phyloP scores from a whole-genome alignment of 2,113 vertebrate species.

The Brachypodius melanocephalos region DNA sequence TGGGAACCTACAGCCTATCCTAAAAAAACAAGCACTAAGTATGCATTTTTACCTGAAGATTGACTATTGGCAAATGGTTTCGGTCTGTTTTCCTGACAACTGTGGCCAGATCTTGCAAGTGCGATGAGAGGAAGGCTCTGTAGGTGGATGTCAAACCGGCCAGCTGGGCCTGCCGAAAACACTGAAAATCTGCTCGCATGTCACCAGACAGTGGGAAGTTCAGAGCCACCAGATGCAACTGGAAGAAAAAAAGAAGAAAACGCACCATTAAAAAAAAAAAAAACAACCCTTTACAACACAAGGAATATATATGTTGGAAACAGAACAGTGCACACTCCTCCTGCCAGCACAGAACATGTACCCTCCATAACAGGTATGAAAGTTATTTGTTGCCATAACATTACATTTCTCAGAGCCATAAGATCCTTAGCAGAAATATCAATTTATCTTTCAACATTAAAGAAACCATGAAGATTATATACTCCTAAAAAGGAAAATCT shows the following conservation, averaged over 20 bases:
- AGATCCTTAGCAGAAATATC: neutral
- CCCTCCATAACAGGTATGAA: neutral
- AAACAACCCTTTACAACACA: neutral
- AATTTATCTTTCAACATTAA: neutral
- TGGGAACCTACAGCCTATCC: neutral
- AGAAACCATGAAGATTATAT: neutral
- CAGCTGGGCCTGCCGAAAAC: constrained; percentile 88
- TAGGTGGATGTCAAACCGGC: constrained; percentile 87
- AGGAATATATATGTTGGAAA: neutral
- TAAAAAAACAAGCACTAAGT: neutral
- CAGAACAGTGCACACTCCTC: neutral
- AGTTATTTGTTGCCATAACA: neutral
- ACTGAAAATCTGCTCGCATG: constrained; percentile 85
- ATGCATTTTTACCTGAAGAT: constrained; percentile 83
- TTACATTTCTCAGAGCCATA: neutral
- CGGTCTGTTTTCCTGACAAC: constrained; percentile 84
- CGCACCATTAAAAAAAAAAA: rapidly evolving
- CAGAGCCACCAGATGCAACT: constrained; percentile 91
- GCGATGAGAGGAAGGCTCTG: constrained; percentile 89
- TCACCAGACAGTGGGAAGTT: constrained; percentile 87
- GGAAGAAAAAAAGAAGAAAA: neutral
- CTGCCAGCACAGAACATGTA: neutral
- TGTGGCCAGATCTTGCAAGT: constrained; percentile 86
- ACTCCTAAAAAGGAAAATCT: neutral
- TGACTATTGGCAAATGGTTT: constrained; percentile 85